Evolutionary conservation across 2,113 vertebrate species (phyloP).

Genomic region (Odobenus rosmarus): DNA sequence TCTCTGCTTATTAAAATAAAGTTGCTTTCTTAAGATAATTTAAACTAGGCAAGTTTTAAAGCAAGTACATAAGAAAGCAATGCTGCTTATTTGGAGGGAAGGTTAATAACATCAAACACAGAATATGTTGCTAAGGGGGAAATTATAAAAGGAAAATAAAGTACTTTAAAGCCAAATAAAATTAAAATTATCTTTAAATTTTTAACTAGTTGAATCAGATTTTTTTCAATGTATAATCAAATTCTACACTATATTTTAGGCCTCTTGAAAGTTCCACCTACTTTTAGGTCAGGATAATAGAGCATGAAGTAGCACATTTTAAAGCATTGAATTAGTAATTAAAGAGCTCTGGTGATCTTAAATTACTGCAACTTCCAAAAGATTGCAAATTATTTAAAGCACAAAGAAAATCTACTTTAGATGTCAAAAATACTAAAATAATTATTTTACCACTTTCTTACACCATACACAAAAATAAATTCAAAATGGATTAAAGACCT

Average conservation of each 20-base stretch:
- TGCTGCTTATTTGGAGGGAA: background rate
- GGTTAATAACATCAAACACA: background rate
- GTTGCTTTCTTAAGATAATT: background rate
- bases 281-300: background rate
- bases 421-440: background rate
- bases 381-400: slow-evolving; percentile 15
- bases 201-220: background rate
- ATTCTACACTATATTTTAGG: background rate
- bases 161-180: slow-evolving; percentile 37
- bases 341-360: background rate
- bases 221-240: background rate
- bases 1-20: background rate
- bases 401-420: slow-evolving; percentile 34
- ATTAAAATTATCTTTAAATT: slow-evolving; percentile 18
- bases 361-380: background rate
- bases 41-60: background rate
- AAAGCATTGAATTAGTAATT: background rate
- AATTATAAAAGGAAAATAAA: slow-evolving; percentile 18
- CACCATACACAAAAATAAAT: background rate
- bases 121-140: background rate
- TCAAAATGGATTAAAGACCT: background rate
- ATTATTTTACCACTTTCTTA: background rate
- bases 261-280: background rate
- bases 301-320: background rate
- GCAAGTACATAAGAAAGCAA: background rate